phyloP scores from a whole-genome alignment of 53 echinoderm and acorn worm species.

The Hippasteria phrygiana region DNA sequence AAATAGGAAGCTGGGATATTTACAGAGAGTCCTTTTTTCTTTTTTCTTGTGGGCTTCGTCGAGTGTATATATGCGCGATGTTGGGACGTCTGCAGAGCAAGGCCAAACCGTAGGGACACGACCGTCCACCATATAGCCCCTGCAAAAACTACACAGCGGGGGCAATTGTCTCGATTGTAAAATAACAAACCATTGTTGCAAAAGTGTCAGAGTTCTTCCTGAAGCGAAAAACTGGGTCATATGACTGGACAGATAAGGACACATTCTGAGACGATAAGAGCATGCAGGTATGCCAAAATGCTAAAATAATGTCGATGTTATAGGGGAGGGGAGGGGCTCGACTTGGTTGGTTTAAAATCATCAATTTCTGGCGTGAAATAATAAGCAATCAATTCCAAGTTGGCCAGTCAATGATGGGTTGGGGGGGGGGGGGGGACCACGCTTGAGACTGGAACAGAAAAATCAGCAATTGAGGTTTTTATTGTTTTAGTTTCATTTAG shows the following conservation, averaged over 20 bases:
- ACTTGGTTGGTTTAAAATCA: too few relatives aligned
- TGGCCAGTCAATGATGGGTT: too few relatives aligned
- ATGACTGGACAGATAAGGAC: constrained; percentile 6
- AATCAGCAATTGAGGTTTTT: background rate
- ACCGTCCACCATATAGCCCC: too few relatives aligned
- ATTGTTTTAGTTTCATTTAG: background rate
- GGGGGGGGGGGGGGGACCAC: too few relatives aligned
- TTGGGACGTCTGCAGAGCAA: background rate
- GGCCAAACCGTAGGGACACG: too few relatives aligned
- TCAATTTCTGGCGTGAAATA: too few relatives aligned
- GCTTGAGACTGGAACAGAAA: too few relatives aligned
- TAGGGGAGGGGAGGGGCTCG: too few relatives aligned
- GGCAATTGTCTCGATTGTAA: background rate
- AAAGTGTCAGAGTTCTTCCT: background rate
- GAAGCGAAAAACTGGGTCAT: background rate
- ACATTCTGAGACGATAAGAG: background rate
- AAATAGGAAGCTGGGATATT: constrained; percentile 46
- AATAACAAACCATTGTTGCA: background rate
- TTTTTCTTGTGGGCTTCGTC: background rate
- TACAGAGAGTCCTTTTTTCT: constrained; percentile 12
- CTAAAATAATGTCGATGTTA: background rate
- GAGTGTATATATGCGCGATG: background rate
- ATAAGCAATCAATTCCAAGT: too few relatives aligned
- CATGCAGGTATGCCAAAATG: background rate
- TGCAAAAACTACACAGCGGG: background rate